These are phyloP conservation scores for Turritopsis dohrnii DNA, from an alignment of 30 jellyfish, hydroid and myxozoan species.

Conservation along the genomic window DNA sequence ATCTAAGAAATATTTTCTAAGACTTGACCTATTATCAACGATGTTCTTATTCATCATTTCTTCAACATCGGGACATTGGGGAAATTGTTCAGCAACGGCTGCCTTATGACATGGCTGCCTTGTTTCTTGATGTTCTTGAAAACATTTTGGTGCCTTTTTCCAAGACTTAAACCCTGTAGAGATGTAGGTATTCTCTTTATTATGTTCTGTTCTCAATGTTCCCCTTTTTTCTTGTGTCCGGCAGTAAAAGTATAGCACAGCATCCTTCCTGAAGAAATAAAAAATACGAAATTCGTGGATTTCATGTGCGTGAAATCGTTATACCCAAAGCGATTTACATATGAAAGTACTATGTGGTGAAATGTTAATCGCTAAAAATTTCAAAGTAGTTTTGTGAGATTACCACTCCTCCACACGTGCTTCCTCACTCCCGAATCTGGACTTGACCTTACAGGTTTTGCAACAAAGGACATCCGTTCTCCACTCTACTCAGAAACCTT, in stretches of 20 bases:
- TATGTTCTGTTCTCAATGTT: background rate
- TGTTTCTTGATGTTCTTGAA: conserved; percentile 3
- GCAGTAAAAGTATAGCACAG: background rate
- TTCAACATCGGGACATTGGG: background rate
- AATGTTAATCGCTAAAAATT: too few relatives aligned
- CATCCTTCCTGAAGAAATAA: background rate
- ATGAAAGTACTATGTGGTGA: too few relatives aligned
- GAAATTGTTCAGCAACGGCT: background rate
- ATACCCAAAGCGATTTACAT: too few relatives aligned
- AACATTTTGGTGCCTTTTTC: conserved; percentile 17
- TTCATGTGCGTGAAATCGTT: too few relatives aligned
- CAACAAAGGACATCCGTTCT: too few relatives aligned
- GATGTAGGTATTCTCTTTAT: background rate
- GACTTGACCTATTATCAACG: background rate
- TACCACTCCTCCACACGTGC: too few relatives aligned
- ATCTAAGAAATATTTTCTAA: background rate
- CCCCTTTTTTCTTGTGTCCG: background rate
- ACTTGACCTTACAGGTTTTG: too few relatives aligned
- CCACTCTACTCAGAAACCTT: too few relatives aligned
- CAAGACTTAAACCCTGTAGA: background rate
- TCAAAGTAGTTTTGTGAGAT: too few relatives aligned
- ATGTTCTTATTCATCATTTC: background rate
- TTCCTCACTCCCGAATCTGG: too few relatives aligned
- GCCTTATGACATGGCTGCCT: background rate
- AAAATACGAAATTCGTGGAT: too few relatives aligned